Base-by-base conservation (phyloP, 2,888 invertebrate genomes). In the Agrochola lychnidis region DNA sequence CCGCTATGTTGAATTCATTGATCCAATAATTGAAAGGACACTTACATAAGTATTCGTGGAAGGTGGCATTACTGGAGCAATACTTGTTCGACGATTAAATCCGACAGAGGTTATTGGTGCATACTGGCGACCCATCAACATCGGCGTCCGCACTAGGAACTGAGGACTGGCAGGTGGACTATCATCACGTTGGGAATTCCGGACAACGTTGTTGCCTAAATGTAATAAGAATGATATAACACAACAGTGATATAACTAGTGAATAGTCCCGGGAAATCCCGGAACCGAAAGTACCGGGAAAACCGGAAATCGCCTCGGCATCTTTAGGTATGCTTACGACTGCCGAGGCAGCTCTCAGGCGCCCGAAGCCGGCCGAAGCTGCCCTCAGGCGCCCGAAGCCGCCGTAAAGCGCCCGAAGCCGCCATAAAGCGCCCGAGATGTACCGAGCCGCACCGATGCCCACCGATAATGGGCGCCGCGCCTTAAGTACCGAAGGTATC, bases 111-210 rank as follows among this genome's bases (percentile, higher is more conserved):
- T 89, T 73, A 96, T 92, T 1, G 96, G 95, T 9, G 95, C 95
- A 86, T 92, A 95, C 79, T 96, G 95, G 12, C 92, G 92, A 3
- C 91, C 88, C 7, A 89, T 57, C 53, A 90, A 78, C 12, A 82
- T 56, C 2, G 91, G 88, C 45, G 91, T 84, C 48, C 93, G 91
- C 0, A 92, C 86, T 66, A 95, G 74, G 77, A 96, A 95, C 72
- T 94, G 94, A 22, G 95, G 95, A 53, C 92, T 91, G 1, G 94
- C 93, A 45, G 95, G 95, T 10, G 95, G 95, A 80, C 95, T 95
- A 76, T 95, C 95, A 76, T 96, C 96, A 16, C 95, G 94, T 79
- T 91, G 88, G 6, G 92, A 88, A 87, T 84, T 66, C 12, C 87
- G 85, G 16, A 48, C 62, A 45, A 63, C 36, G 56, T 63, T 74